Evolutionary conservation across 2,113 vertebrate species (phyloP).

Genomic region (Procavia capensis): DNA sequence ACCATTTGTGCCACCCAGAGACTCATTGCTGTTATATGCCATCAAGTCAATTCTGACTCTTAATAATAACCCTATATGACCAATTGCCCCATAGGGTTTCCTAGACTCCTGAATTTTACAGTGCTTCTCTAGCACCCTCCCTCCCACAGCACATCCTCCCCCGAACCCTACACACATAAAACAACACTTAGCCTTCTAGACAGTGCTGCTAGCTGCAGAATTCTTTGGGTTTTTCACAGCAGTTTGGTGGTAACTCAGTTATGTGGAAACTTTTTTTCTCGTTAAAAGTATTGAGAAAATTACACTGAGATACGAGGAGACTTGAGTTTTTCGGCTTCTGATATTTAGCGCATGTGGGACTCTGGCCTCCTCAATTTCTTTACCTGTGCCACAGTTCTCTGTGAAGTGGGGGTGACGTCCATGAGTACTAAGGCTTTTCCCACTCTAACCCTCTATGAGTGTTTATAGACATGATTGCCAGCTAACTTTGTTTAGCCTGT

Average conservation of each 20-base stretch:
- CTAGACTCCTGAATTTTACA: not conserved
- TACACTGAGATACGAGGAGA: not conserved
- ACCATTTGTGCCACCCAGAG: not conserved
- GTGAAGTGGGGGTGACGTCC: not conserved
- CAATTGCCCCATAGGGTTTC: not conserved
- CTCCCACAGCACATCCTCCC: not conserved
- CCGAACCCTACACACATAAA: constrained; percentile 57
- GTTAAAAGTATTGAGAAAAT: constrained; percentile 19
- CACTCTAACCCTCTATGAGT: not conserved
- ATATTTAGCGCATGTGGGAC: not conserved
- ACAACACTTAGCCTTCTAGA: constrained; percentile 56
- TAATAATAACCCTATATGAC: not conserved
- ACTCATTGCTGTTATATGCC: not conserved
- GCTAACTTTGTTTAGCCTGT: not conserved
- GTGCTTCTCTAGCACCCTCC: not conserved
- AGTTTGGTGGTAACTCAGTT: constrained; percentile 25
- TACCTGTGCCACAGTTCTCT: not conserved
- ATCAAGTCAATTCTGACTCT: not conserved
- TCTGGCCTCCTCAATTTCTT: not conserved
- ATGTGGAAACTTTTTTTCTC: not conserved
- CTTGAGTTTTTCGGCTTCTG: not conserved
- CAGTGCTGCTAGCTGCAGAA: not conserved
- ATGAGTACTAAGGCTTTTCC: not conserved
- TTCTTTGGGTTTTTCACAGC: not conserved
- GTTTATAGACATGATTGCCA: constrained; percentile 21